These are phyloP conservation scores for Ephestia elutella DNA, from an alignment of 1,140 invertebrate species.

Conservation along the genomic window DNA sequence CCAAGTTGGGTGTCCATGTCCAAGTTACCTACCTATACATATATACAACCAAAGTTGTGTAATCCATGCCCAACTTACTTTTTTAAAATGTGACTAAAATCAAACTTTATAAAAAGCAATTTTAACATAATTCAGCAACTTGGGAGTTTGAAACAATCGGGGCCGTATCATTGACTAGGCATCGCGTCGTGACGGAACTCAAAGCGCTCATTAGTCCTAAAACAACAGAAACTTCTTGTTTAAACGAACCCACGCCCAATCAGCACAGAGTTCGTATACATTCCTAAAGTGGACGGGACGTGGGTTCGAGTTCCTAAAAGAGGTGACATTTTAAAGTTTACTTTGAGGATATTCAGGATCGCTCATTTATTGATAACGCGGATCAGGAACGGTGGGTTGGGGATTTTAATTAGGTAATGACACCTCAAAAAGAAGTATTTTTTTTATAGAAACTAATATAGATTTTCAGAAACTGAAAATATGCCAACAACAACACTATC, in stretches of 20 bases:
- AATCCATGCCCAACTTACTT: no score
- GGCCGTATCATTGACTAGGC: constrained; percentile 22
- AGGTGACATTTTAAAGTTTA: constrained; percentile 12
- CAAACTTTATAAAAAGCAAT: neutral
- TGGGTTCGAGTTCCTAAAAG: constrained; percentile 12
- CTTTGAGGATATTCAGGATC: neutral
- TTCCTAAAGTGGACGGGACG: constrained; percentile 12
- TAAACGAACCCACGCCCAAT: constrained; percentile 31
- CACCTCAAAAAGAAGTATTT: neutral
- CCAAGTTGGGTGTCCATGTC: no score
- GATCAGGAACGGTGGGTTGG: neutral
- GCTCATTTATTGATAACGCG: neutral
- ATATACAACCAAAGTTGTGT: no score
- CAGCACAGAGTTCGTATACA: constrained; percentile 18
- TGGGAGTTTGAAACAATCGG: constrained; percentile 8
- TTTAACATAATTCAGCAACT: neutral
- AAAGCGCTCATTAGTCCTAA: constrained; percentile 58
- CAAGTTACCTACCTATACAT: no score
- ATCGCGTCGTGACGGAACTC: constrained; percentile 40
- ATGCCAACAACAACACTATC: no score
- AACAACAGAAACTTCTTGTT: constrained; percentile 54
- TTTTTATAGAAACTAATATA: no score
- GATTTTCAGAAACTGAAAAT: no score
- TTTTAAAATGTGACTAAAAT: neutral
- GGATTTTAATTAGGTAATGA: neutral